Base-by-base conservation (phyloP, 2,888 invertebrate genomes). In the Metalampra italica region DNA sequence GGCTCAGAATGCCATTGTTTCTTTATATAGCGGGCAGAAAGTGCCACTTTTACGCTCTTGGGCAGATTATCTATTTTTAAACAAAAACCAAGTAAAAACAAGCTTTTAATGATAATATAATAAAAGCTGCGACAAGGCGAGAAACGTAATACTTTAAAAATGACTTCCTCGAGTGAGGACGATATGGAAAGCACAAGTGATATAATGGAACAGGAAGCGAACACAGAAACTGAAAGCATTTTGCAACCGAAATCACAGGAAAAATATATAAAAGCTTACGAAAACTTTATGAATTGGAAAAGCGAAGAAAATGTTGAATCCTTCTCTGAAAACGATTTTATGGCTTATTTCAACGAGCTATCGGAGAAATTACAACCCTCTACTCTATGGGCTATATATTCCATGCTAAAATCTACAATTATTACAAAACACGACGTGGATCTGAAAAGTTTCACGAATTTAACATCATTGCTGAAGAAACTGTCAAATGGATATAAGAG, bases 301-400 rank as follows among this genome's bases (percentile, higher is more conserved):
- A 40, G 46, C 43, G 9, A 43, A 9, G 49, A 43, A 39, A 38
- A 48, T 9, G 37, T 45, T 14, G 47, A 45, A 9, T 30, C 38
- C 14, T 50, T 50, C 42, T 56, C 49, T 12, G 49, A 53, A 22
- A 39, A n/a, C 38, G 42, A 50, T 5, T n/a, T 53, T 8, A 9
- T 53, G 13, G 22, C 50, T 1, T 53, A 53, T 38, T 48, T 53
- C 42, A 40, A 14, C n/a, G 50, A 53, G 42, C 8, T 50, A 7
- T 13, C 45, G 0, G 40, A 37, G 36, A 50, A 32, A 7, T 39
- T 34, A n/a, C 37, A 50, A 41, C 30, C 47, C 1, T 45, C 49
- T 0, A 48, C 47, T 9, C 9, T 53, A 7, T 52, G 49, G 52
- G 32, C 30, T 11, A 45, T 39, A 3, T 47, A 45, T n/a, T 49